Base-by-base conservation (phyloP, 2,113 vertebrate genomes). In the Megaceryle maxima region DNA sequence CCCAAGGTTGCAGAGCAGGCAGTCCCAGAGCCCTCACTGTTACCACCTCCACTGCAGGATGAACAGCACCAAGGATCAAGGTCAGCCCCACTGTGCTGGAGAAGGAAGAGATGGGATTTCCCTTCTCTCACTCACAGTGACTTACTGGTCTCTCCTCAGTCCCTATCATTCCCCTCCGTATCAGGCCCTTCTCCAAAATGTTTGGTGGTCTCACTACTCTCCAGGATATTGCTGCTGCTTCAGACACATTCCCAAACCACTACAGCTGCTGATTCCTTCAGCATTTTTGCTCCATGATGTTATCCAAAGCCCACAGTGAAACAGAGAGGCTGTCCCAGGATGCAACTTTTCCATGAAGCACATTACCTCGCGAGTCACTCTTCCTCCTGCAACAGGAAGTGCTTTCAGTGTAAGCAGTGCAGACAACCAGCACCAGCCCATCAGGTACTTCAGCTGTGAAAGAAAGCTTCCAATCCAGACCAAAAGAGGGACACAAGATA, bases 11-110 rank as follows among this genome's bases (percentile, higher is more conserved):
- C 68, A 69, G 68, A 83, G 29, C 55, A 46, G 39, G 77, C 51
- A 88, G 50, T 18, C 29, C 60, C 88, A 91, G 64, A 13, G 90
- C 28, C 44, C 18, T 20, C 88, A 66, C 9, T 41, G 22, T 9
- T 22, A 35, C 6, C 66, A 79, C 29, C 60, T 37, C 56, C 18
- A 39, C 53, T 2, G 1, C 0, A 0, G 44, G 16, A 57, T 11
- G 13, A 76, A 68, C 3, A 24, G 17, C 62, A 51, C 48, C 84
- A 60, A 50, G n/a, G 22, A 69, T 31, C 25, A 60, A 78, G 41
- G 29, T 66, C 25, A 80, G 48, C 13, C 24, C 25, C 3, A 0
- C 41, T 13, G 9, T 26, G 33, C 68, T 73, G 53, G 33, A 72
- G 43, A 79, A 17, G 41, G 39, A 68, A 59, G 8, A 77, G 22